Evolutionary conservation across 2,113 vertebrate species (phyloP), one percentile per base, ranked within the genome.

Genomic region (Chroicocephalus ridibundus): DNA sequence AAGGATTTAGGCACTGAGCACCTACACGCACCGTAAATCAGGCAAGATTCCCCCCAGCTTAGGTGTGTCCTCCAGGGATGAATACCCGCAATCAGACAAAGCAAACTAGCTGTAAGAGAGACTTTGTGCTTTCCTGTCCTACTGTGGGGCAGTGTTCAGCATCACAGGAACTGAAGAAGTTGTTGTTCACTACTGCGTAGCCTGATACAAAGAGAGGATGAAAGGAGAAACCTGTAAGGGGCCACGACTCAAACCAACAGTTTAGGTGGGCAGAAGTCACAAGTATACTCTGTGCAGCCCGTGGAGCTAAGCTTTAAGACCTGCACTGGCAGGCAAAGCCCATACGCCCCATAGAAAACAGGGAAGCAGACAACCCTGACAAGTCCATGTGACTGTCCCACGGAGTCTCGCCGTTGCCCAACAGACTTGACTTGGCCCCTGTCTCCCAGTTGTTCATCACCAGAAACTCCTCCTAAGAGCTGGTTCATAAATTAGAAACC

Each of bases 301-400:
- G 9, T 15, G 19, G 13, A 86, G 78, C 18, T 74, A n/a, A 81
- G 40, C 36, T 38, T 65, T 32, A 47, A 77, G 32, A 44, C 21
- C 44, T 44, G 74, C 51, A 38, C 22, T 22, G 18, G 85, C 18
- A 51, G 44, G 26, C 31, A 74, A 81, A 91, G 77, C 20, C 61
- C 31, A 11, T n/a, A 62, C 0, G 0, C 12, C 40, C 61, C 24
- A 22, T 1, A 49, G 18, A 32, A 61, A 79, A 70, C 0, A 1
- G 25, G 25, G 52, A 66, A 54, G 61, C 15, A 60, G 27, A 68
- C 13, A 88, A 32, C 29, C 44, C 29, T 68, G 88, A 52, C 69
- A 62, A 58, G 34, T 16, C 26, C 5, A 1, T 0, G 0, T 34
- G 31, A 74, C 34, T 82, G 47, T 32, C 86, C 86, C 76, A 62